phyloP scores from a whole-genome alignment of 2,888 invertebrate genomes.

The Drosophila algonquin region DNA sequence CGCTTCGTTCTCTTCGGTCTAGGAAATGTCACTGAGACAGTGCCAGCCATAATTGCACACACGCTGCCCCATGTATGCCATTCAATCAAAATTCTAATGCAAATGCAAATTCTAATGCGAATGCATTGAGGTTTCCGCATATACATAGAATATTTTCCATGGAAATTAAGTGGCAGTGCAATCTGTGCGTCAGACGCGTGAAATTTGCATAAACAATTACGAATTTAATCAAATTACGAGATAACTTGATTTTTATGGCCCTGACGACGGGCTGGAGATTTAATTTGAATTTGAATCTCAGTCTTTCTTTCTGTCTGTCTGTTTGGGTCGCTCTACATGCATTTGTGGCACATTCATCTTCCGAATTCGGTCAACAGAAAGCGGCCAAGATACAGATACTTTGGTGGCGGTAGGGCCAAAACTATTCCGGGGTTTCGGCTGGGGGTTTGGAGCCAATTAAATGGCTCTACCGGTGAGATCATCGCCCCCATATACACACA shows the following conservation, averaged over 20 bases:
- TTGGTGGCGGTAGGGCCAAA: constrained; percentile 29
- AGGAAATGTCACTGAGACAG: constrained; percentile 61
- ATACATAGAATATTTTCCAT: constrained; percentile 22
- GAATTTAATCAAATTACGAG: constrained; percentile 46
- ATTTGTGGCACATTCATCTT: constrained; percentile 77
- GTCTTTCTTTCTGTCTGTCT: constrained; percentile 8
- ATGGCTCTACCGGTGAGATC: constrained; percentile 71
- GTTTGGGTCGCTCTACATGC: constrained; percentile 39
- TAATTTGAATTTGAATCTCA: constrained; percentile 22
- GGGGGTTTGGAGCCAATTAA: constrained; percentile 65
- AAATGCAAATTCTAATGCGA: constrained; percentile 42
- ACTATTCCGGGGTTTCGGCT: neutral
- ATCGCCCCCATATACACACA: constrained; percentile 71
- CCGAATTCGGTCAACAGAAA: constrained; percentile 70
- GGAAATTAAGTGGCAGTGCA: constrained; percentile 41
- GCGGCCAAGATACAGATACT: constrained; percentile 19
- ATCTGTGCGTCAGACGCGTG: constrained; percentile 57
- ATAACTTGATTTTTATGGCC: constrained; percentile 42
- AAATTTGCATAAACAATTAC: constrained; percentile 71
- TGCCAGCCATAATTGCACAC: constrained; percentile 70
- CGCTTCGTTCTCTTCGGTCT: neutral
- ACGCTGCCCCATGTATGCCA: constrained; percentile 65
- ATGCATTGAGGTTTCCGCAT: constrained; percentile 39
- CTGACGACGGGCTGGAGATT: constrained; percentile 24
- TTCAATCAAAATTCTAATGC: constrained; percentile 64